Evolutionary conservation across 2,113 vertebrate species (phyloP).

Genomic region (Pavo muticus): DNA sequence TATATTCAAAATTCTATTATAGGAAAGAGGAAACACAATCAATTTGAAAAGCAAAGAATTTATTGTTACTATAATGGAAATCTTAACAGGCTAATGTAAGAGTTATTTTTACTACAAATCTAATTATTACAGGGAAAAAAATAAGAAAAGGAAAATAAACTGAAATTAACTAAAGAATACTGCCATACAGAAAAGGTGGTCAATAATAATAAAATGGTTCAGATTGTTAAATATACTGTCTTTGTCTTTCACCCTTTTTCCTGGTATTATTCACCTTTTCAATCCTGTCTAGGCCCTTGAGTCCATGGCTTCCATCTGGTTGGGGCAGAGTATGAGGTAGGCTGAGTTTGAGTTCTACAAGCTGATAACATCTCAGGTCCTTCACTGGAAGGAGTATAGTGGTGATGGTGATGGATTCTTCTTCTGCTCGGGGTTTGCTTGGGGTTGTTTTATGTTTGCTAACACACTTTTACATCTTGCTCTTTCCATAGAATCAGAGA

Average conservation of each 20-base stretch:
- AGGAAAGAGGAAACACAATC: not conserved
- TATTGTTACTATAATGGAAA: not conserved
- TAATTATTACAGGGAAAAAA: not conserved
- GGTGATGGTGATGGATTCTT: not conserved
- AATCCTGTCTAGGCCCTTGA: not conserved
- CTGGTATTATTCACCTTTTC: not conserved
- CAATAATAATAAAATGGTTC: not conserved
- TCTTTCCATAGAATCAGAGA: not conserved
- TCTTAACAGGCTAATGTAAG: not conserved
- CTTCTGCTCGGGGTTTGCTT: not conserved
- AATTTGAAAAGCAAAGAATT: not conserved
- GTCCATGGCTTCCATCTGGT: not conserved
- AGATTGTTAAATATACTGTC: not conserved
- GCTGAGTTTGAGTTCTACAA: rapidly evolving
- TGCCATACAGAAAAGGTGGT: not conserved
- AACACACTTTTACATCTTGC: not conserved
- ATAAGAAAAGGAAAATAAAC: not conserved
- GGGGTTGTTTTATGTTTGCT: not conserved
- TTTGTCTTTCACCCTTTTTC: not conserved
- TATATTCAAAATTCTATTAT: not conserved
- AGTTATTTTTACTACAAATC: not conserved
- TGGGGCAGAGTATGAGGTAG: rapidly evolving
- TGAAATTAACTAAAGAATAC: not conserved
- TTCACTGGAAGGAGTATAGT: not conserved
- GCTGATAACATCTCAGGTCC: not conserved